These are phyloP conservation scores for Drosophila ohnishii DNA, from an alignment of 1,140 invertebrate genomes.

Conservation along the genomic window DNA sequence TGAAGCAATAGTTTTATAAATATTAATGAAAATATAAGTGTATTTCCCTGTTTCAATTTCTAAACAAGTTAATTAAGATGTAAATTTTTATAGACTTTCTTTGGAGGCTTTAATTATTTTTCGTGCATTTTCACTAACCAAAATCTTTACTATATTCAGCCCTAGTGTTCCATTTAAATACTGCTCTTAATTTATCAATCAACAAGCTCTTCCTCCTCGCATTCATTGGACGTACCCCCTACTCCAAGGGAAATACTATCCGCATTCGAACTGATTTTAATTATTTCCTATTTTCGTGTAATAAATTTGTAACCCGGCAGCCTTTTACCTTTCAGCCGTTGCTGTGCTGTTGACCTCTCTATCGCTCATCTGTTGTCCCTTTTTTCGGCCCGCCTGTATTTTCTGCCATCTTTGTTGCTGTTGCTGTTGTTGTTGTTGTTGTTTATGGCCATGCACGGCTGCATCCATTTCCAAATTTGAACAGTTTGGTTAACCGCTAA, in stretches of 20 bases:
- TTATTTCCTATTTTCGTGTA: conserved; percentile 53
- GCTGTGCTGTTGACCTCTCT: conserved; percentile 44
- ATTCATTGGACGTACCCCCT: background rate
- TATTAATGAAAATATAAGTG: too few species aligned
- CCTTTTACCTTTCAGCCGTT: conserved; percentile 55
- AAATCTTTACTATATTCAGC: background rate
- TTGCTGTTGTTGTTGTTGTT: conserved; percentile 62
- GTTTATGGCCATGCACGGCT: conserved; percentile 72
- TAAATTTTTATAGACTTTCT: too few species aligned
- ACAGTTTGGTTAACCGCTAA: conserved; percentile 81
- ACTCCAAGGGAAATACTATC: background rate
- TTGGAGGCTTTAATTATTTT: background rate
- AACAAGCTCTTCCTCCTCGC: conserved; percentile 10
- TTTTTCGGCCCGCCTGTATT: conserved; percentile 1
- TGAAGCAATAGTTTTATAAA: too few species aligned
- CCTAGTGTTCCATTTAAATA: background rate
- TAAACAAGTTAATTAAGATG: too few species aligned
- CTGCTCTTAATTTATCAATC: conserved; percentile 32
- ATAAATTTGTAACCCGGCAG: conserved; percentile 56
- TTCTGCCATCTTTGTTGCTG: conserved; percentile 20
- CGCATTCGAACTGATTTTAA: conserved; percentile 44
- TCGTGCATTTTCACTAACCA: background rate
- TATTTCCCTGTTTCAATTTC: background rate
- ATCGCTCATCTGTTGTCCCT: conserved; percentile 31
- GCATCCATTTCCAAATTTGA: conserved; percentile 81